Base-by-base conservation (phyloP, 1,140 invertebrate genomes). In the Wasmannia auropunctata region DNA sequence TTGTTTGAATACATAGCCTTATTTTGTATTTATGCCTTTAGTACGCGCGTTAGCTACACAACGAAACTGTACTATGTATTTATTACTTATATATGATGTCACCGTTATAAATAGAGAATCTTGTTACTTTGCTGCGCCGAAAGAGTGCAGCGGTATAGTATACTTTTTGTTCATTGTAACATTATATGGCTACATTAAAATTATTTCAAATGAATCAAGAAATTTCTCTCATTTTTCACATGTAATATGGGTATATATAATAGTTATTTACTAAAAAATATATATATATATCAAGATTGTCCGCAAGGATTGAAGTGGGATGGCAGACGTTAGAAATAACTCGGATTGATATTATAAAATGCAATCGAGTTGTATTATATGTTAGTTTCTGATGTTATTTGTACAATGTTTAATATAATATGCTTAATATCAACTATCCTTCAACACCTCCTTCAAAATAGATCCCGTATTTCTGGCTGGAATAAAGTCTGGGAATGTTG, bases 401-500 rank as follows among this genome's bases (percentile, higher is more conserved):
- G 22, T 56, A 74, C 46, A 86, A 65, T 28, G 51, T 84, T 54
- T 74, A 69, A 43, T 37, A 16, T 1, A 81, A 87, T 25, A 49
- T 69, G 92, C 14, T 58, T 92, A 95, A 91, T 94, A 96, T 96
- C 96, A 96, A 87, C 96, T 96, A 87, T 97, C 96, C 88, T 96
- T 97, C 19, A 97, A 93, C 31, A 97, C 96, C 94, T 97, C 96
- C 93, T 97, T 97, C 43, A 97, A 92, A 91, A 97, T 97, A 5
- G 96, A 97, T 88, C 96, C 97, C 62, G 96, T 97, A 93, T 96
- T 97, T 89, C 96, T 95, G 31, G 96, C 95, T 54, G 96, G 96
- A 22, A 96, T 94, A 89, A 97, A 97, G 91, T 97, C 96, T 22
- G 95, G 95, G 91, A 96, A 96, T 87, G 96, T 96, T 56, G 96